Evolutionary conservation across 2,113 vertebrate genomes (phyloP).

Genomic region (Lagopus muta): DNA sequence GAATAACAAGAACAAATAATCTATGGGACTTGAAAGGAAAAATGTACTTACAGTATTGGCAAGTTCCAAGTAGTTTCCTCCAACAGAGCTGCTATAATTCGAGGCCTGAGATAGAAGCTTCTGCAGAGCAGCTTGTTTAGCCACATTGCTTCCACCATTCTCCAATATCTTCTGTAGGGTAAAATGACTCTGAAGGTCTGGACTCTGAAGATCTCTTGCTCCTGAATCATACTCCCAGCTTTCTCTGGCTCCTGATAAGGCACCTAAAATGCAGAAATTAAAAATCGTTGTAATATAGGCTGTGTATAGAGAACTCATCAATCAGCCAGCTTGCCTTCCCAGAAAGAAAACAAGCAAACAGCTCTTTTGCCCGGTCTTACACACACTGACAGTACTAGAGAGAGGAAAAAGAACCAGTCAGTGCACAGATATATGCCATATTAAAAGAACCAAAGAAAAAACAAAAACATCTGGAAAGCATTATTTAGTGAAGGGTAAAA

Average conservation of each 20-base stretch:
- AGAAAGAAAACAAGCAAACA: not conserved
- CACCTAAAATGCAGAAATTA: conserved; percentile 68
- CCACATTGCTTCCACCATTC: conserved; percentile 24
- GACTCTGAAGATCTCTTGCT: conserved; percentile 82
- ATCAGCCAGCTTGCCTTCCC: not conserved
- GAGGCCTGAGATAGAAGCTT: conserved; percentile 71
- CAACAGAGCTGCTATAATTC: conserved; percentile 33
- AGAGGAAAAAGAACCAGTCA: not conserved
- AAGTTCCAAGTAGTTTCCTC: conserved; percentile 81
- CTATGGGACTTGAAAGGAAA: not conserved
- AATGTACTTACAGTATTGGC: conserved; percentile 82
- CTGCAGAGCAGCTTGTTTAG: conserved; percentile 67
- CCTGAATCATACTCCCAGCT: conserved; percentile 86
- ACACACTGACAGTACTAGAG: not conserved
- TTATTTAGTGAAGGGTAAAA: not conserved
- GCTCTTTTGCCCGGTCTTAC: not conserved
- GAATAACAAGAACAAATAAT: not conserved
- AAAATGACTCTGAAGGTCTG: conserved; percentile 71
- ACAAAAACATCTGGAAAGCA: not conserved
- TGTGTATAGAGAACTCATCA: not conserved
- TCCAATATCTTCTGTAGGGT: conserved; percentile 68
- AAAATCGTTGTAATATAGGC: not conserved
- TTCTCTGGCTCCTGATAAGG: conserved; percentile 79
- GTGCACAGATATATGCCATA: not conserved
- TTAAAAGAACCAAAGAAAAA: not conserved